phyloP scores from a whole-genome alignment of 2,888 invertebrate species.

The Heteromyza rotundicornis region DNA sequence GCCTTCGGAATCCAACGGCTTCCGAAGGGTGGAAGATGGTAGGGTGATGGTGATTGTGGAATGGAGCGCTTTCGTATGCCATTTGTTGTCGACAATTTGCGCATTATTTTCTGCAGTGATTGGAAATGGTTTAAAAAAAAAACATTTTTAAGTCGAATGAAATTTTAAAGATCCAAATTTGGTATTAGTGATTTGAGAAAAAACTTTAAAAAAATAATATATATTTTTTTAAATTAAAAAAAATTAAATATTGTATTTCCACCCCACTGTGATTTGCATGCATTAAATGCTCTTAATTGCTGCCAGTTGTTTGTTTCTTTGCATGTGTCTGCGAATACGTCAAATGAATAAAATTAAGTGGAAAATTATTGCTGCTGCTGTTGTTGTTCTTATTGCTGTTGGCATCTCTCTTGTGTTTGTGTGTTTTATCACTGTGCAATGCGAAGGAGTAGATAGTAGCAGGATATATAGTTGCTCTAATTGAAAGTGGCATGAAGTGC shows the following conservation, averaged over 20 bases:
- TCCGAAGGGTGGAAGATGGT: background rate
- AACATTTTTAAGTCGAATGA: background rate
- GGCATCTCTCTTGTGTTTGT: constrained; percentile 8
- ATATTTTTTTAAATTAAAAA: no score
- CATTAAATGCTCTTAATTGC: constrained; percentile 48
- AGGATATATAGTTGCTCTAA: constrained; percentile 56
- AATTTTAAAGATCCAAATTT: no score
- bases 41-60: no score
- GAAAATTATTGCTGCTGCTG: constrained; percentile 33
- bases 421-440: constrained; percentile 21
- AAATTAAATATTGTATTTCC: no score
- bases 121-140: constrained; percentile 32
- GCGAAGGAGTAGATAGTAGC: constrained; percentile 35
- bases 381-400: constrained; percentile 33
- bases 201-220: no score
- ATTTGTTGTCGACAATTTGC: constrained; percentile 1
- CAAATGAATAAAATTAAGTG: constrained; percentile 57
- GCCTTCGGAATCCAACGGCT: background rate
- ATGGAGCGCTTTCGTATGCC: background rate
- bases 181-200: no score
- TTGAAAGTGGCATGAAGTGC: constrained; percentile 52
- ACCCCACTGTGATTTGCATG: no score
- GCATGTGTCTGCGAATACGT: constrained; percentile 43
- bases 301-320: constrained; percentile 31
- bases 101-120: no score